phyloP scores from a whole-genome alignment of 2,113 vertebrate species.

The Gambusia holbrooki region DNA sequence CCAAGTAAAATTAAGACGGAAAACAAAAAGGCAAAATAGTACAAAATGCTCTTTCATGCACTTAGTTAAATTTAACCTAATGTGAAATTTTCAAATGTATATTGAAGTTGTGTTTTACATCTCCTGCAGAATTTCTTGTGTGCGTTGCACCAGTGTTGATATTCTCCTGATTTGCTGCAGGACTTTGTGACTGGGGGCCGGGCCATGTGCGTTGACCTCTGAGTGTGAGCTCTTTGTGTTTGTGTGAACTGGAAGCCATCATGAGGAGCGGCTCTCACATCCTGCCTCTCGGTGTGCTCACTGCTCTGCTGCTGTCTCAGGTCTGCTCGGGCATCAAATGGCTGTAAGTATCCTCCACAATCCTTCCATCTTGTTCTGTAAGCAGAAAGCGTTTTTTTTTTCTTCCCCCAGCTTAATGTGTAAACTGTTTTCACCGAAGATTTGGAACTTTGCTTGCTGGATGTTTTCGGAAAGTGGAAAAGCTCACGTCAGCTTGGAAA shows the following conservation, averaged over 20 bases:
- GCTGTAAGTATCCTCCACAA: constrained; percentile 88
- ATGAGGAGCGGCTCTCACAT: constrained; percentile 78
- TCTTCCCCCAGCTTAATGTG: not conserved
- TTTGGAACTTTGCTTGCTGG: constrained; percentile 1
- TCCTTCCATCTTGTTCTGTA: no score
- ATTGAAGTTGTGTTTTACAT: not conserved
- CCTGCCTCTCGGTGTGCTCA: constrained; percentile 84
- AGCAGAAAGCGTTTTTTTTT: not conserved
- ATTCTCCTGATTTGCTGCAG: constrained; percentile 42
- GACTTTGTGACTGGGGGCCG: constrained; percentile 32
- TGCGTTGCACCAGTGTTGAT: not conserved
- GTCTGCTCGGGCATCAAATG: constrained; percentile 94
- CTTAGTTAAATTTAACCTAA: not conserved
- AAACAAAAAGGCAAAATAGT: no score
- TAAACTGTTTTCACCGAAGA: constrained; percentile 20
- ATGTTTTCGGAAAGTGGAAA: constrained; percentile 12
- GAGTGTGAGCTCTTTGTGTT: constrained; percentile 52
- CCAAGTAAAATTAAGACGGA: no score
- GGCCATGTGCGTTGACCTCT: constrained; percentile 71
- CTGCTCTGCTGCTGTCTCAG: constrained; percentile 86
- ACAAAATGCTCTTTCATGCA: not conserved
- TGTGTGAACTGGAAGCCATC: constrained; percentile 55
- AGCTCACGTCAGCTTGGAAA: constrained; percentile 43
- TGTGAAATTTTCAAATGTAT: not conserved
- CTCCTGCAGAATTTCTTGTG: not conserved